These are phyloP conservation scores for Gymnocheta viridis DNA, from an alignment of 2,888 invertebrate genomes.

Conservation along the genomic window DNA sequence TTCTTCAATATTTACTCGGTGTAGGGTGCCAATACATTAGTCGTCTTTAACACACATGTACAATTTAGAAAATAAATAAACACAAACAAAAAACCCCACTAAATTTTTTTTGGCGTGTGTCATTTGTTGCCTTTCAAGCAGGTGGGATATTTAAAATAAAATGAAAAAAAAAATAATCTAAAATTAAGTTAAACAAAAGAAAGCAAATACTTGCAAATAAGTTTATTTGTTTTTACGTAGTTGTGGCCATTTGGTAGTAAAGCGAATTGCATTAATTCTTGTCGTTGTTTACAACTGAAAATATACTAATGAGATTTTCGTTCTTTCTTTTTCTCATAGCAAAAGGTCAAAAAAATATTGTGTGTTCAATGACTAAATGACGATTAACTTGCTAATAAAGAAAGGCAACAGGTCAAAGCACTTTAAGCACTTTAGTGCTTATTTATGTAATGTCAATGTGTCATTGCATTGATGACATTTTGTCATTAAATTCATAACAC, in stretches of 20 bases:
- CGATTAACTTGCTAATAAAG: not conserved
- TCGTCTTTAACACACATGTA: not conserved
- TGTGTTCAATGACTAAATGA: not conserved
- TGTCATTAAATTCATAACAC: no score
- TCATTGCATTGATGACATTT: no score
- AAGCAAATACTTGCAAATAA: conserved; percentile 9
- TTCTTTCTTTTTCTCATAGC: not conserved
- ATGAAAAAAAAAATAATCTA: conserved; percentile 10
- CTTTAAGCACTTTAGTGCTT: no score
- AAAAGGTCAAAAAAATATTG: conserved; percentile 40
- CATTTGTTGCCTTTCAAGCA: conserved; percentile 54
- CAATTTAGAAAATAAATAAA: not conserved
- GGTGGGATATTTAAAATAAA: conserved; percentile 55
- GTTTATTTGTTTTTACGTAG: not conserved
- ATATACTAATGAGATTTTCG: no score
- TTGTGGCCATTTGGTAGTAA: not conserved
- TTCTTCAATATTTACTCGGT: not conserved
- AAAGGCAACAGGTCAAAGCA: not conserved
- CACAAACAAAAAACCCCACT: not conserved
- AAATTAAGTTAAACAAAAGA: conserved; percentile 8
- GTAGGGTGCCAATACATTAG: not conserved
- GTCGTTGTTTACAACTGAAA: no score
- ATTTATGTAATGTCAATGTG: no score
- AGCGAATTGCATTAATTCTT: not conserved
- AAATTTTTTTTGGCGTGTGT: conserved; percentile 60